Conservation (phyloP, 2,888 invertebrate species). For the Camponotus fellah region DNA sequence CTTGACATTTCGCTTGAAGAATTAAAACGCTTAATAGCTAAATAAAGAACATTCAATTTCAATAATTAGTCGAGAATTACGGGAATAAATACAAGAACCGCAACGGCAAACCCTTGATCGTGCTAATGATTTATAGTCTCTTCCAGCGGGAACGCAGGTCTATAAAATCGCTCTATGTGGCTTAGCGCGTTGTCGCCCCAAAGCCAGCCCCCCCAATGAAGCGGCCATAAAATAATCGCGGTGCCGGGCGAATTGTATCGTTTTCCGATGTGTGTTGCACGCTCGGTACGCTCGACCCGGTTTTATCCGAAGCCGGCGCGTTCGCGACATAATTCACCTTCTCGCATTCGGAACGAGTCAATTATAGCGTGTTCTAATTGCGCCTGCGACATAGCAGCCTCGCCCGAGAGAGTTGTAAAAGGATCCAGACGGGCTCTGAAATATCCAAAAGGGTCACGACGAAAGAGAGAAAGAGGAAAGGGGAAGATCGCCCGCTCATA, state of each 20-base stretch:
- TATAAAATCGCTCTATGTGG: conserved; percentile 34
- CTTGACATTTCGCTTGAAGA: not conserved
- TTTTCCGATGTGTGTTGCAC: conserved; percentile 38
- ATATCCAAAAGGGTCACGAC: conserved; percentile 60
- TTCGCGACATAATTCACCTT: conserved; percentile 33
- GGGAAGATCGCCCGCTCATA: conserved; percentile 30
- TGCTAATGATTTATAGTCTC: conserved; percentile 39
- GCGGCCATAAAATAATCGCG: conserved; percentile 40
- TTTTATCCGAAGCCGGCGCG: conserved; percentile 19
- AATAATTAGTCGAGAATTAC: not conserved
- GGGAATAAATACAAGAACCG: not conserved
- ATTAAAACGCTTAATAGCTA: not conserved
- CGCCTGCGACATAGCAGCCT: conserved; percentile 15
- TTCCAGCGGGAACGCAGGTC: conserved; percentile 8
- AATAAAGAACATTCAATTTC: not conserved
- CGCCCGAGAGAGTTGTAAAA: conserved; percentile 34
- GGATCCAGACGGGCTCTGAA: conserved; percentile 47
- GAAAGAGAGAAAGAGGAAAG: conserved; percentile 31
- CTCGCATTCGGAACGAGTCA: conserved; percentile 45
- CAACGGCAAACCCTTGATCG: conserved; percentile 1
- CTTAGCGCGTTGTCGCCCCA: conserved; percentile 34
- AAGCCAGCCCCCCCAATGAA: conserved; percentile 6
- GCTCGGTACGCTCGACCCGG: not conserved
- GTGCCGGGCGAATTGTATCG: conserved; percentile 36
- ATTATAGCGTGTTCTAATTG: conserved; percentile 53